Conservation (phyloP, 35 echinoderm and acorn worm species). For the Stichopus chloronotus region DNA sequence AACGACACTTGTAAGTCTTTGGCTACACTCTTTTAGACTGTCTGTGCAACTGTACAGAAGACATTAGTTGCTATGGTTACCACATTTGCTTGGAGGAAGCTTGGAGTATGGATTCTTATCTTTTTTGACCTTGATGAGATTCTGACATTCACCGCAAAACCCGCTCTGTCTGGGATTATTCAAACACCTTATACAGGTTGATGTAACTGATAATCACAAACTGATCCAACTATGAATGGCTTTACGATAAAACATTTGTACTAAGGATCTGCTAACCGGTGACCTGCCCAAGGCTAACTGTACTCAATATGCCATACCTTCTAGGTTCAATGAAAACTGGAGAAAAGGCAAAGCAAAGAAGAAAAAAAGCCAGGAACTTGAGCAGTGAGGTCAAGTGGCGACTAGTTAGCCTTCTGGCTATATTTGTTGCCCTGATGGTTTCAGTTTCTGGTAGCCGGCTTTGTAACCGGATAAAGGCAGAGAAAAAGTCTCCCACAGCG, state of each 20-base stretch:
- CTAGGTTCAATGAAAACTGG: neutral
- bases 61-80: neutral
- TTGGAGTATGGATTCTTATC: neutral
- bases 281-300: slow-evolving; percentile 16
- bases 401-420: slow-evolving; percentile 24
- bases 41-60: too few relatives aligned
- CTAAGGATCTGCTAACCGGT: neutral
- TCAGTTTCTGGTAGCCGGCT: slow-evolving; percentile 39
- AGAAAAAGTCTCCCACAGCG: slow-evolving; percentile 1
- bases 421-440: slow-evolving; percentile 29
- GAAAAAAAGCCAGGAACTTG: neutral
- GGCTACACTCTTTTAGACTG: too few relatives aligned
- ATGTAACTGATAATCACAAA: slow-evolving; percentile 50
- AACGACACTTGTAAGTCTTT: too few relatives aligned
- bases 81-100: neutral
- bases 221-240: slow-evolving; percentile 2
- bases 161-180: neutral
- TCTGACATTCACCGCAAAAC: neutral
- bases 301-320: neutral
- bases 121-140: slow-evolving; percentile 7
- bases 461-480: slow-evolving; percentile 25
- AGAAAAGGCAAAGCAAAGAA: neutral
- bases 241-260: neutral
- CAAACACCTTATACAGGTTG: neutral
- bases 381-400: slow-evolving; percentile 2